Base-by-base conservation (phyloP, 2,888 invertebrate genomes). In the Drosophila meridiana region DNA sequence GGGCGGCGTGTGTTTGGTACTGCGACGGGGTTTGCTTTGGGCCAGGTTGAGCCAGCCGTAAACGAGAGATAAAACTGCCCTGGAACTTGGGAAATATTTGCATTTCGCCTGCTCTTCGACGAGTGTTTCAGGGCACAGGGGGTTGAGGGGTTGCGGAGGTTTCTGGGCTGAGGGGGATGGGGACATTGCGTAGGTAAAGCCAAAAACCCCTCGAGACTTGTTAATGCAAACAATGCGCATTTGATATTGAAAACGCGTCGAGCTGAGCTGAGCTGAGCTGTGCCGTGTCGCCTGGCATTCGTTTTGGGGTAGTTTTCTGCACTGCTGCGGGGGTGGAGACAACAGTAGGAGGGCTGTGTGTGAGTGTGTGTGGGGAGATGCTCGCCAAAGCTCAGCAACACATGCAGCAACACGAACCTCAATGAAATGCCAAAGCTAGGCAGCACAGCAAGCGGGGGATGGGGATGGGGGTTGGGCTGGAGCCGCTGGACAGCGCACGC, bases 221-320 rank as follows among this genome's bases (percentile, higher is more conserved):
- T 91, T 91, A 91, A 91, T 91, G 88, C 90, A 89, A 82, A 86
- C 89, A 88, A 86, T 86, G 82, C 78, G 84, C 82, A 85, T 85
- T 85, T 89, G 76, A 85, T 87, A 89, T 85, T 79, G 73, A 81
- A 76, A 82, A 79, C 71, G 66, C 58, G 64, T 63, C 28, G 38
- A 56, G 61, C 5, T 8, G 28, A 52, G 20, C 50, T 14, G 28
- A 9, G 43, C 53, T 9, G 28, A 52, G 26, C 50, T 36, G 34
- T 11, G 43, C 32, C 8, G 7, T 26, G 45, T 36, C 14, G 26
- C 9, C 55, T 26, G 38, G 38, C 55, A 28, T 26, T 38, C 11
- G 11, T 13, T n/a, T 34, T 36, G 38, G 55, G 55, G 55, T 55
- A 38, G 55, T 55, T 55, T 55, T 55, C 26, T 28, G 36, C 36